Evolutionary conservation across 1,140 invertebrate species (phyloP).

Genomic region (Coenobita brevimanus): DNA sequence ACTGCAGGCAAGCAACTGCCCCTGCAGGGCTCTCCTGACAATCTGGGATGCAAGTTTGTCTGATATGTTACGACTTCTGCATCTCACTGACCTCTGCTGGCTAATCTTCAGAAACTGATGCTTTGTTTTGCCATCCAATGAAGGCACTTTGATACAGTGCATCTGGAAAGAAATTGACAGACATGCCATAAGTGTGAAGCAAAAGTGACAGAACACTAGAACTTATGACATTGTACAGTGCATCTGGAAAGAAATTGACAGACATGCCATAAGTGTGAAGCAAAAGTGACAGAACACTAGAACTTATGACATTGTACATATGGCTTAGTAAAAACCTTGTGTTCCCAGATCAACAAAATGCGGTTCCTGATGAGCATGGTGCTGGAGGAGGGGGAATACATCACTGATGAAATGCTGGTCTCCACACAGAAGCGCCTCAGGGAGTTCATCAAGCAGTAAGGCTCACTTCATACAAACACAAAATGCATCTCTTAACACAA

Average conservation of each 20-base stretch:
- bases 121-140: too few relatives aligned
- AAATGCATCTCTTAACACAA: background rate
- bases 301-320: background rate
- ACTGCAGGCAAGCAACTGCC: too few relatives aligned
- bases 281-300: background rate
- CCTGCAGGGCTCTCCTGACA: too few relatives aligned
- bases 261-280: too few relatives aligned
- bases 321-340: background rate
- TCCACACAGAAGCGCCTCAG: background rate
- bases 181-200: too few relatives aligned
- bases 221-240: background rate
- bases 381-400: conserved; percentile 11
- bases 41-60: too few relatives aligned
- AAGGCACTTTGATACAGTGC: too few relatives aligned
- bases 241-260: too few relatives aligned
- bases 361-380: conserved; percentile 4
- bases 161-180: too few relatives aligned
- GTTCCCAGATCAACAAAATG: conserved; percentile 4
- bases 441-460: background rate
- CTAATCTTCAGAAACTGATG: too few relatives aligned
- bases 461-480: background rate
- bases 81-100: too few relatives aligned
- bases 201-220: background rate
- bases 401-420: background rate
- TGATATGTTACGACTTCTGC: too few relatives aligned